A percentile compares a stretch with the other conserved stretches of the same genome.
Conservation (phyloP, 2,797 vertebrate species). For the Hippoglossus hippoglossus region DNA sequence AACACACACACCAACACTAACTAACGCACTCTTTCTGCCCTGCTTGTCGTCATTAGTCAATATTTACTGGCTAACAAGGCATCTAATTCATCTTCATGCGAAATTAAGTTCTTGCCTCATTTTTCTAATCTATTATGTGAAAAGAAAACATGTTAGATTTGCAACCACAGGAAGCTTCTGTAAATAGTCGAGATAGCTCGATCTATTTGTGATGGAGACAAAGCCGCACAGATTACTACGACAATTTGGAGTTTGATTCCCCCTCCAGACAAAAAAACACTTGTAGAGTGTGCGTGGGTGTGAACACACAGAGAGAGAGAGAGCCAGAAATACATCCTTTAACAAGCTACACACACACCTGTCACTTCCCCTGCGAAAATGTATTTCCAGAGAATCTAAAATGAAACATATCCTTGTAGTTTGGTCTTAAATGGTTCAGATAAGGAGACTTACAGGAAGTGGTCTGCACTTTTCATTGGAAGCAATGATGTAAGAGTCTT, state of each 20-base stretch:
- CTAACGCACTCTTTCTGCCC: background rate
- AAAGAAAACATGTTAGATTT: conserved; percentile 1
- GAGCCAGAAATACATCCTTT: background rate
- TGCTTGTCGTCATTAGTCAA: conserved; percentile 30
- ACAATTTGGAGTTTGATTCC: background rate
- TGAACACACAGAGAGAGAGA: conserved; percentile 1
- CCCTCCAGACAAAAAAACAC: conserved; percentile 9
- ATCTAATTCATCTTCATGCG: conserved; percentile 16
- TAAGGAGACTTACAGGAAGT: accelerated
- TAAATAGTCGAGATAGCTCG: background rate
- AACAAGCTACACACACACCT: background rate
- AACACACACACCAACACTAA: background rate
- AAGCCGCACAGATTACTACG: background rate
- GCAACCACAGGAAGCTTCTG: background rate
- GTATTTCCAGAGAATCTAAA: background rate
- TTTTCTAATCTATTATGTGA: conserved; percentile 3
- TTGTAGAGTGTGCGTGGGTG: background rate
- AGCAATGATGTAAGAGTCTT: background rate
- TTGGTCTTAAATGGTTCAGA: background rate
- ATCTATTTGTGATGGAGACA: conserved; percentile 10
- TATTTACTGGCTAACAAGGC: conserved; percentile 28
- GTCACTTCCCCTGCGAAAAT: background rate
- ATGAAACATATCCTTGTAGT: background rate
- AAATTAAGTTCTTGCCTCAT: conserved; percentile 26
- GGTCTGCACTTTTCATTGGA: background rate